Conservation (phyloP, 2,888 invertebrate species). For the Tanytarsus gracilentus region DNA sequence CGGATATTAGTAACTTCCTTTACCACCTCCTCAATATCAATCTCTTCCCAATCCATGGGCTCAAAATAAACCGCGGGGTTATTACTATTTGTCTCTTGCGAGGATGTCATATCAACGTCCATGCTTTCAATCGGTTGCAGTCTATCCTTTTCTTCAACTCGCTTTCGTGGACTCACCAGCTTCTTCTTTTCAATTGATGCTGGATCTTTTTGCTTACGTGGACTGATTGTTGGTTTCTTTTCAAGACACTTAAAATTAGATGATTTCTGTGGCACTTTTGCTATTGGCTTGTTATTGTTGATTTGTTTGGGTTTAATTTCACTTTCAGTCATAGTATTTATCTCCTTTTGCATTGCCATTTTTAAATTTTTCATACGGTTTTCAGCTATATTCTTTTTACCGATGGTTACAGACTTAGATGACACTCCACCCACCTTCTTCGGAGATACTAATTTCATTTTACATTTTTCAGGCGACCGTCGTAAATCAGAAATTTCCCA, state of each 20-base stretch:
- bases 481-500: conserved; percentile 1
- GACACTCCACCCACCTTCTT: neutral
- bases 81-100: neutral
- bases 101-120: neutral
- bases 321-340: too few species aligned
- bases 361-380: conserved; percentile 31
- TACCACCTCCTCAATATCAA: conserved; percentile 32
- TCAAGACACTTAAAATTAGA: too few species aligned
- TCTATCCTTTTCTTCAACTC: too few species aligned
- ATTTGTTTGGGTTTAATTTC: too few species aligned
- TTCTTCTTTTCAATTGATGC: too few species aligned
- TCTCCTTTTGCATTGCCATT: conserved; percentile 13
- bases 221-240: too few species aligned
- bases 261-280: too few species aligned
- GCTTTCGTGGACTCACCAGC: too few species aligned
- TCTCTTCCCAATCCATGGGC: conserved; percentile 35
- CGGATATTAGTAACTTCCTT: conserved; percentile 31
- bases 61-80: conserved; percentile 15
- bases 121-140: conserved; percentile 26
- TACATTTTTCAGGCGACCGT: neutral
- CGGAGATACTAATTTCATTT: neutral
- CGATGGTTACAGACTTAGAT: neutral
- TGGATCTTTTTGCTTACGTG: too few species aligned
- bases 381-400: conserved; percentile 30
- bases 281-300: too few species aligned